phyloP scores from a whole-genome alignment of 2,888 invertebrate species.

The Chydorus sphaericus region DNA sequence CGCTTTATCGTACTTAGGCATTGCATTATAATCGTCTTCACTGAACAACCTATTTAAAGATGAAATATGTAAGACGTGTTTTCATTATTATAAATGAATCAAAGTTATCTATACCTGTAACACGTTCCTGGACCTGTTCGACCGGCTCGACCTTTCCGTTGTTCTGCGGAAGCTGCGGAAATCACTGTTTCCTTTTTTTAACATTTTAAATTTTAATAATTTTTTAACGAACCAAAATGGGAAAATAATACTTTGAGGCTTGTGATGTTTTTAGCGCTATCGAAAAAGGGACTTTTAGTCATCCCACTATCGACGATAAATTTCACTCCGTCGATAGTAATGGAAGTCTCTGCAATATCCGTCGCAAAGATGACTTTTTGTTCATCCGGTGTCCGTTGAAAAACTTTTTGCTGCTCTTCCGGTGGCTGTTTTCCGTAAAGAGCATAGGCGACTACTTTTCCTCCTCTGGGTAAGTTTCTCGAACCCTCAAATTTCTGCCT shows the following conservation, averaged over 20 bases:
- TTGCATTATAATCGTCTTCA: slow-evolving; percentile 23
- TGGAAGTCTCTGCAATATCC: slow-evolving; percentile 31
- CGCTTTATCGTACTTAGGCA: slow-evolving; percentile 24
- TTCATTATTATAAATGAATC: no score
- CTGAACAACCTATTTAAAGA: no score
- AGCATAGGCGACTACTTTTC: slow-evolving; percentile 5
- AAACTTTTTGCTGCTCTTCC: slow-evolving; percentile 26
- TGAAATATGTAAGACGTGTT: no score
- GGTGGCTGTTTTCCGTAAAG: slow-evolving; percentile 23
- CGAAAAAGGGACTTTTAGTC: slow-evolving; percentile 27
- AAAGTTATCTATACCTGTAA: no score
- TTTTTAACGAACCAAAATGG: no score
- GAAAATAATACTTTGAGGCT: slow-evolving; percentile 12
- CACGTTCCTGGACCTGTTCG: slow-evolving; percentile 28
- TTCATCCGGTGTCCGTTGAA: slow-evolving; percentile 17
- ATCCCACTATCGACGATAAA: slow-evolving; percentile 31
- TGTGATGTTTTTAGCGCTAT: slow-evolving; percentile 20
- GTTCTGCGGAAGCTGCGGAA: slow-evolving; percentile 25
- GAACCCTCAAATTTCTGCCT: background rate
- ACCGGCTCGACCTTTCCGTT: slow-evolving; percentile 31
- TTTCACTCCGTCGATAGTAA: slow-evolving; percentile 29
- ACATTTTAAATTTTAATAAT: no score
- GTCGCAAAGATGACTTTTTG: slow-evolving; percentile 31
- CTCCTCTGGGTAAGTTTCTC: no score
- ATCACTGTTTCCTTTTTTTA: slow-evolving; percentile 24